Percentiles rank a stretch among this genome's conserved stretches.
Evolutionary conservation across 2,888 invertebrate genomes (phyloP).

Genomic region (Lycia hirtaria): DNA sequence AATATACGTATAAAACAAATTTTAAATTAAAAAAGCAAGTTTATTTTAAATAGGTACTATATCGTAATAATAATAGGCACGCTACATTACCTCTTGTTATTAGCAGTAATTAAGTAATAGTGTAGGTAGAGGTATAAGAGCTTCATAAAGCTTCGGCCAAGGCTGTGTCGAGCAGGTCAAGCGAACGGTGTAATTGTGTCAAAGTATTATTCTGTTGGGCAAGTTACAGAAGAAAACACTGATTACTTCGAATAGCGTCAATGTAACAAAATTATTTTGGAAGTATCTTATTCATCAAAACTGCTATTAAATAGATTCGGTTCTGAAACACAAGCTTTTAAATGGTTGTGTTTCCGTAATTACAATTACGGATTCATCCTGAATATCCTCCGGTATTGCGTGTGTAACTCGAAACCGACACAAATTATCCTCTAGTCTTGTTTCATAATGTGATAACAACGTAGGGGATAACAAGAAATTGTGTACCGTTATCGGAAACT

Average conservation of each 20-base stretch:
- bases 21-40: neutral
- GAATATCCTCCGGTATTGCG: neutral
- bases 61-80: neutral
- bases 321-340: neutral
- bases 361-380: neutral
- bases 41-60: neutral
- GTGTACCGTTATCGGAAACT: neutral
- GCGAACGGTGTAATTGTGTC: neutral
- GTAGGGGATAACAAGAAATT: no score
- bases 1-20: no score
- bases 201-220: no score
- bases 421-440: neutral
- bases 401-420: constrained; percentile 10
- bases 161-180: constrained; percentile 18
- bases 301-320: neutral
- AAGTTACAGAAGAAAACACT: no score
- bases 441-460: neutral
- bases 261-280: no score
- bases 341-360: constrained; percentile 2
- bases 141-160: constrained; percentile 8
- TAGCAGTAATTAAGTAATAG: neutral
- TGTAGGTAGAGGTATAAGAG: neutral
- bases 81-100: no score
- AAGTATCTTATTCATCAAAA: neutral
- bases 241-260: no score